Evolutionary conservation across 2,888 invertebrate species (phyloP).

Genomic region (Steinernema hermaphroditum): DNA sequence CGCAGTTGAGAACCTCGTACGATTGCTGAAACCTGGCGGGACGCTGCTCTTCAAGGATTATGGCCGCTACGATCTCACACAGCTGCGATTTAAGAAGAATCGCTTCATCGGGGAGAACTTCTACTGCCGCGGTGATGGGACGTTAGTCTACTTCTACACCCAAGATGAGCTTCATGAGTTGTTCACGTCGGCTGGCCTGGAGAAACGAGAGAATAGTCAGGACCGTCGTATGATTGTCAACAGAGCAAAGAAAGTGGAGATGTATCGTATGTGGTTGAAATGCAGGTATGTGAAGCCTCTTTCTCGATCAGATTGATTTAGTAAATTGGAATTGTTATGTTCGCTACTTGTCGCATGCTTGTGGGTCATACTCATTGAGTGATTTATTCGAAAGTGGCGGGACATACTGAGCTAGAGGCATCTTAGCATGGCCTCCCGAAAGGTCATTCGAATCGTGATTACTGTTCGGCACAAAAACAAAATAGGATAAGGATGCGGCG

Average conservation of each 20-base stretch:
- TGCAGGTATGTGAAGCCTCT: slow-evolving; percentile 84
- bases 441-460: too few relatives aligned
- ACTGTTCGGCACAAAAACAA: too few relatives aligned
- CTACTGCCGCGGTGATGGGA: slow-evolving; percentile 94
- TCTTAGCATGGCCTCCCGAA: too few relatives aligned
- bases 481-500: too few relatives aligned
- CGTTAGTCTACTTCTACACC: slow-evolving; percentile 91
- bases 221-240: slow-evolving; percentile 93
- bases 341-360: too few relatives aligned
- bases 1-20: slow-evolving; percentile 76
- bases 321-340: too few relatives aligned
- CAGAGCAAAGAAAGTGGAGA: slow-evolving; percentile 86
- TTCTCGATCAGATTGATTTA: too few relatives aligned
- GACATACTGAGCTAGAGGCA: too few relatives aligned
- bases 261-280: slow-evolving; percentile 98
- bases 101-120: slow-evolving; percentile 88
- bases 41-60: slow-evolving; percentile 89
- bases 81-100: slow-evolving; percentile 68
- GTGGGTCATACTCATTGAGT: too few relatives aligned
- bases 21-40: slow-evolving; percentile 87
- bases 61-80: slow-evolving; percentile 88
- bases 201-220: slow-evolving; percentile 81
- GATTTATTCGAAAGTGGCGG: too few relatives aligned
- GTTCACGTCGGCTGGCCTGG: slow-evolving; percentile 73
- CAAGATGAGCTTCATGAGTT: slow-evolving; percentile 77